Evolutionary conservation across 2,797 vertebrate species (phyloP), one percentile per base, ranked within the genome.

Genomic region (Neoniphon sammara): DNA sequence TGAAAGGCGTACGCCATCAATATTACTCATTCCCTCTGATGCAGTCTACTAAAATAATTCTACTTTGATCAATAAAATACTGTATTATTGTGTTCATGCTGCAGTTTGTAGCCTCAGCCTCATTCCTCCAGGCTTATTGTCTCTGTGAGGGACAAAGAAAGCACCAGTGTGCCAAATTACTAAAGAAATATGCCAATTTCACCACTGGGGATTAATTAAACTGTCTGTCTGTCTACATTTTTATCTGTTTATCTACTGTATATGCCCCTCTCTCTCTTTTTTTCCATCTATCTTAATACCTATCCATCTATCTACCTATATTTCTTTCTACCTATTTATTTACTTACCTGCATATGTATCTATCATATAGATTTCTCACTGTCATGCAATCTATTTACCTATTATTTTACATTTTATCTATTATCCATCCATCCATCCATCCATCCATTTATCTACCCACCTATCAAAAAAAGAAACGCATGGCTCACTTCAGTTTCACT

Each of bases 21-120:
- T 87, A 88, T 85, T 81, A 83, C 85, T 87, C 87, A 84, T 81
- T 87, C 81, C 56, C 72, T 81, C 83, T 85, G 80, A 87, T 79
- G 72, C n/a, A 2, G 49, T 73, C 78, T 74, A 79, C 78, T 77
- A 80, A 81, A 86, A 87, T 78, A 79, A 73, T 85, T 87, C 73
- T 47, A 56, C 77, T 88, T 85, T 88, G 86, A 87, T 88, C 81
- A 80, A 73, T 76, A 68, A 83, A 85, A 74, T 72, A 67, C 53
- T 80, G 58, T 75, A 60, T 82, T 84, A 75, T 83, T 87, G 60
- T 82, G 66, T 77, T 70, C 62, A 67, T 80, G 55, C 63, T 34
- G 55, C 54, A 60, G 47, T 82, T 82, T 79, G 66, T 81, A 77
- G 72, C 50, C 23, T 63, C 3, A 18, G 52, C 50, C 34, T 60